A percentile compares a stretch with the other conserved stretches of the same genome.
phyloP scores from a whole-genome alignment of 2,797 vertebrate species.

The Bradypodion pumilum region DNA sequence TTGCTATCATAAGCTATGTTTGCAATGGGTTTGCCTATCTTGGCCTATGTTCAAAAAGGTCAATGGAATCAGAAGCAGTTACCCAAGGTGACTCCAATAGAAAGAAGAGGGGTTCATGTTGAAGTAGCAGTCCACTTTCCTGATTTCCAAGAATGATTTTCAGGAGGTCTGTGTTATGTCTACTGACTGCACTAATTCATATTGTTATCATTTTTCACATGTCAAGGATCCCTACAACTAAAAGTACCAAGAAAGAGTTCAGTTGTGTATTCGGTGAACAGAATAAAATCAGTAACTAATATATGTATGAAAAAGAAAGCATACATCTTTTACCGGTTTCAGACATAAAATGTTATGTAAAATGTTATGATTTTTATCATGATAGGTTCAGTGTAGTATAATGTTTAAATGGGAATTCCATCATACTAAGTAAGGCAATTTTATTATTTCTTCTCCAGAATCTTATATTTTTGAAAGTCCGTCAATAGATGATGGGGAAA shows the following conservation, averaged over 20 bases:
- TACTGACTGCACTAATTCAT: background rate
- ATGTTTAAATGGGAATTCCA: background rate
- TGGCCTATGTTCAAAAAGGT: background rate
- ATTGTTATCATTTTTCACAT: background rate
- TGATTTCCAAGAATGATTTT: background rate
- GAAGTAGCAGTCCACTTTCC: background rate
- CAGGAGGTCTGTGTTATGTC: background rate
- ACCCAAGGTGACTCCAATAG: background rate
- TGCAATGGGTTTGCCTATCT: background rate
- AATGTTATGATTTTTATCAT: background rate
- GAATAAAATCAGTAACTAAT: constrained; percentile 3
- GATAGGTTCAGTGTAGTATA: background rate
- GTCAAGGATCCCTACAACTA: background rate
- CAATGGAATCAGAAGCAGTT: no score
- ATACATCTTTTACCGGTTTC: background rate
- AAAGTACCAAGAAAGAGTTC: constrained; percentile 5
- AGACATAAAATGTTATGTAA: background rate
- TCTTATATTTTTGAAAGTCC: constrained; percentile 41
- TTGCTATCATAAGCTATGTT: no score
- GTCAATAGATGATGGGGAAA: constrained; percentile 24
- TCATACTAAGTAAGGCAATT: constrained; percentile 13
- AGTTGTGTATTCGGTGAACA: background rate
- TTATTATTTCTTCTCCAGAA: constrained; percentile 9
- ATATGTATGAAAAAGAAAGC: background rate
- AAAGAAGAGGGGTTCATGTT: background rate